Conservation (phyloP, 2,113 vertebrate species). For the Tachycineta bicolor region DNA sequence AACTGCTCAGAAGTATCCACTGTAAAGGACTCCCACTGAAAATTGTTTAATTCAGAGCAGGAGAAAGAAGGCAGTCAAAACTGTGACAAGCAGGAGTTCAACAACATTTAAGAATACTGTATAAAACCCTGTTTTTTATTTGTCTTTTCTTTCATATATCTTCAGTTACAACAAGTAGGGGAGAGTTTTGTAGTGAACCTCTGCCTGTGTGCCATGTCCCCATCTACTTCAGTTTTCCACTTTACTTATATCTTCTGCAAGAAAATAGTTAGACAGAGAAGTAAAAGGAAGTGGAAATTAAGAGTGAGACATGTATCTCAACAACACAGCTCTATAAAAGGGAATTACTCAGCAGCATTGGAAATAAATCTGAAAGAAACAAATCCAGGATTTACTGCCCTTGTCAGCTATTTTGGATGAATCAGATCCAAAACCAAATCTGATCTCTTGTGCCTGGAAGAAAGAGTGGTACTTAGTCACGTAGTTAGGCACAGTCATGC, state of each 20-base stretch:
- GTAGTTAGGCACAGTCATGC: background rate
- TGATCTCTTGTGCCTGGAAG: background rate
- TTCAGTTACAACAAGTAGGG: background rate
- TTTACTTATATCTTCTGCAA: background rate
- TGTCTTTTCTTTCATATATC: background rate
- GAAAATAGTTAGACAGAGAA: background rate
- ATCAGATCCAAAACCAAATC: slow-evolving; percentile 1
- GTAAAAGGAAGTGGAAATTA: background rate
- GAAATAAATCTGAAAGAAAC: slow-evolving; percentile 4
- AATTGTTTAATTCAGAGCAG: background rate
- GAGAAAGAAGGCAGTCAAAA: slow-evolving; percentile 20
- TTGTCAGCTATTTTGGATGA: slow-evolving; percentile 31
- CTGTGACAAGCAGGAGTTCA: background rate
- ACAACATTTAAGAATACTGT: background rate
- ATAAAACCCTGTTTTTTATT: background rate
- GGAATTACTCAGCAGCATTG: slow-evolving; percentile 32
- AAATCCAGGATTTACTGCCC: slow-evolving; percentile 33
- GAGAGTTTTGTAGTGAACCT: background rate
- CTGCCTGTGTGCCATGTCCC: background rate
- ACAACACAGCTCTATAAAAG: slow-evolving; percentile 52
- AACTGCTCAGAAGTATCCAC: background rate
- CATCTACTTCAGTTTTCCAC: background rate
- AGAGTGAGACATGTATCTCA: background rate
- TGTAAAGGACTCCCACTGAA: background rate
- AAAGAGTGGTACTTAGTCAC: background rate